Percentiles rank a stretch among this genome's conserved stretches.
phyloP scores from a whole-genome alignment of 2,888 invertebrate genomes.

The Quadriops clusia region DNA sequence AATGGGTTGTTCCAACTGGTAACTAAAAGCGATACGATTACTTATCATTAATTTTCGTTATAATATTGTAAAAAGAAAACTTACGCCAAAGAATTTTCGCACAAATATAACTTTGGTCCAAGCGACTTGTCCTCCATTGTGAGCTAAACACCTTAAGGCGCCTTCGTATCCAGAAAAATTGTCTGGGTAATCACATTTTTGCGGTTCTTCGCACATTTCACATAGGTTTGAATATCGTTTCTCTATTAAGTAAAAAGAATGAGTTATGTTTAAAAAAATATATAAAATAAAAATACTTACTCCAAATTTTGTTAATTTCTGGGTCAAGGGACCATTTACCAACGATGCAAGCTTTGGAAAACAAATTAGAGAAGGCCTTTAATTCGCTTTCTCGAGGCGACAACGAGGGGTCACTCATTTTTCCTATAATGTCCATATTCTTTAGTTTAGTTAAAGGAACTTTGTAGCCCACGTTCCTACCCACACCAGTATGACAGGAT shows the following conservation, averaged over 20 bases:
- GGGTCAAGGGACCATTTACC: slow-evolving; percentile 72
- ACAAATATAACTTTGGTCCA: slow-evolving; percentile 76
- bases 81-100: slow-evolving; percentile 65
- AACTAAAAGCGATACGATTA: slow-evolving; percentile 42
- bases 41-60: no score
- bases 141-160: slow-evolving; percentile 67
- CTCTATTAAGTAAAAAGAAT: slow-evolving; percentile 43
- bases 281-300: no score
- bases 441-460: slow-evolving; percentile 67
- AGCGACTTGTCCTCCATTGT: slow-evolving; percentile 74
- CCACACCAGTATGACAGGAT: slow-evolving; percentile 80
- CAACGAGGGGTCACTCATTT: slow-evolving; percentile 54
- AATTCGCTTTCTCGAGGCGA: slow-evolving; percentile 72
- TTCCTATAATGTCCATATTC: slow-evolving; percentile 53
- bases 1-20: slow-evolving; percentile 47
- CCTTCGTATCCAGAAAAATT: slow-evolving; percentile 79
- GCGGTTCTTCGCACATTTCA: slow-evolving; percentile 63
- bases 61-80: slow-evolving; percentile 25
- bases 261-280: no score
- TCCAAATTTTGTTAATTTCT: slow-evolving; percentile 56
- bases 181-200: slow-evolving; percentile 69
- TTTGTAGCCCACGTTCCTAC: slow-evolving; percentile 82
- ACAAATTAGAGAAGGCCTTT: slow-evolving; percentile 66
- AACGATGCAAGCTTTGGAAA: slow-evolving; percentile 74
- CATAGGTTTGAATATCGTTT: slow-evolving; percentile 67